Conservation (phyloP, 2,113 vertebrate genomes). For the Macquaria australasica region DNA sequence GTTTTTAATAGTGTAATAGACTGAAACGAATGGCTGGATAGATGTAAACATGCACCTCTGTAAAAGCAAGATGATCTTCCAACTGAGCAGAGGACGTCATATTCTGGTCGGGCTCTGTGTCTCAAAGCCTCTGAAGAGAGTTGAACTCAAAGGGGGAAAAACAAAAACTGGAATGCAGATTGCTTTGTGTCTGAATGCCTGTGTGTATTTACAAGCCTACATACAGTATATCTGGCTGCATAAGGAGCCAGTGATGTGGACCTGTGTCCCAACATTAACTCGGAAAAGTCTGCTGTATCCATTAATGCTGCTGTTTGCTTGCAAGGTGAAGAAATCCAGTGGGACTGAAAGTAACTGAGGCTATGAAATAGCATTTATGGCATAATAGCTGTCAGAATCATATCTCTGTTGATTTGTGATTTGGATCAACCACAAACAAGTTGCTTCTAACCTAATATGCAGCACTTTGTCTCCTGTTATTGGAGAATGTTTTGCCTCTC, state of each 20-base stretch:
- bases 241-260: not conserved
- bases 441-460: not conserved
- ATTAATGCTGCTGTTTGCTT: not conserved
- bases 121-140: slow-evolving; percentile 6
- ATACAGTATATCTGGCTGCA: not conserved
- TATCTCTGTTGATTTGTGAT: not conserved
- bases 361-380: not conserved
- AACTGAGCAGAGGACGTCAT: not conserved
- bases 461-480: not conserved
- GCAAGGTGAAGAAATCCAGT: not conserved
- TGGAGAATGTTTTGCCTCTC: not conserved
- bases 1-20: not conserved
- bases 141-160: not conserved
- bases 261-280: not conserved
- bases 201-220: not conserved
- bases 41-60: not conserved
- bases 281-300: not conserved
- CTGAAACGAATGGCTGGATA: not conserved
- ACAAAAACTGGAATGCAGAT: slow-evolving; percentile 1
- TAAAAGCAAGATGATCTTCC: not conserved
- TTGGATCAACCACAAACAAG: not conserved
- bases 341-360: not conserved
- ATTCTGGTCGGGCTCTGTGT: not conserved
- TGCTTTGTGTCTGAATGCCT: not conserved
- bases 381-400: not conserved